These are phyloP conservation scores for Diarsia dahlii DNA, from an alignment of 2,888 invertebrate species.

Conservation along the genomic window DNA sequence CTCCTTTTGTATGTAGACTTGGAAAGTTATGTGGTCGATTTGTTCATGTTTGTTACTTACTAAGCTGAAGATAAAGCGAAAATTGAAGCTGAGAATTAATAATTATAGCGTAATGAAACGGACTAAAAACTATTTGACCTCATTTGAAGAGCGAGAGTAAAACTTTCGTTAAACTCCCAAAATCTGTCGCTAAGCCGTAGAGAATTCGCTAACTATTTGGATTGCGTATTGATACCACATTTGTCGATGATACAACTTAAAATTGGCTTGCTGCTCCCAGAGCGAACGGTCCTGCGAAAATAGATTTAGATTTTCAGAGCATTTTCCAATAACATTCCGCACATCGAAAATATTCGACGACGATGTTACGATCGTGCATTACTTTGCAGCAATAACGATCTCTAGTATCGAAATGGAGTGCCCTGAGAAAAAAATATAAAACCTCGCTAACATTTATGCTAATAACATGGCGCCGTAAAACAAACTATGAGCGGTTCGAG, in stretches of 20 bases:
- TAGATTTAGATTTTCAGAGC: conserved; percentile 53
- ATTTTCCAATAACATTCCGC: conserved; percentile 45
- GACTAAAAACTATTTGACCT: conserved; percentile 33
- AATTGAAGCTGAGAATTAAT: conserved; percentile 29
- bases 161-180: conserved; percentile 32
- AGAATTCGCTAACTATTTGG: conserved; percentile 48
- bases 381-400: conserved; percentile 51
- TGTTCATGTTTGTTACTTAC: conserved; percentile 37
- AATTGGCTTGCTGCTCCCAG: conserved; percentile 59
- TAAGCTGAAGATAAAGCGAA: too few species aligned
- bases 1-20: conserved; percentile 32
- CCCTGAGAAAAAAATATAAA: conserved; percentile 42
- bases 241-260: conserved; percentile 48
- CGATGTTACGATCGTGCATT: conserved; percentile 52
- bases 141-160: conserved; percentile 20
- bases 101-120: conserved; percentile 20
- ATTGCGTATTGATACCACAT: conserved; percentile 54
- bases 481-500: conserved; percentile 53
- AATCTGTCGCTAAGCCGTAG: conserved; percentile 48
- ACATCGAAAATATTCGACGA: conserved; percentile 50
- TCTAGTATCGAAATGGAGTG: conserved; percentile 8
- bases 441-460: conserved; percentile 58
- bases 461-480: conserved; percentile 61
- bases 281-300: conserved; percentile 44
- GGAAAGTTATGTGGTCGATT: conserved; percentile 12